phyloP scores from a whole-genome alignment of 1,140 invertebrate genomes.

The Harlomillsia oculata region DNA sequence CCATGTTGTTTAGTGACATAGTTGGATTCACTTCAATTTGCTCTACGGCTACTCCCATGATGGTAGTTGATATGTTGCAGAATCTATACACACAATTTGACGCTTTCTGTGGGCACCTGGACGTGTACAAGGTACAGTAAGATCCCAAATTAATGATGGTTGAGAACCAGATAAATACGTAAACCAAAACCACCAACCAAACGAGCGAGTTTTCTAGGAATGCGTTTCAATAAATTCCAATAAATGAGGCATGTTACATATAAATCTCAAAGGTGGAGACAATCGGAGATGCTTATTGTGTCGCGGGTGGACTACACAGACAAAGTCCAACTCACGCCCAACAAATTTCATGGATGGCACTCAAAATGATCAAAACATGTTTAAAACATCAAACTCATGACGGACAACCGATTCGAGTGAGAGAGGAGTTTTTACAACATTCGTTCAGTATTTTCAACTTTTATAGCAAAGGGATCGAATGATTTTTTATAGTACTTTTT shows the following conservation, averaged over 20 bases:
- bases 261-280: constrained; percentile 72
- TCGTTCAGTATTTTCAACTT: background rate
- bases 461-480: background rate
- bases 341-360: constrained; percentile 89
- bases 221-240: no score
- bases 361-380: constrained; percentile 83
- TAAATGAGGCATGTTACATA: no score
- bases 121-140: constrained; percentile 75
- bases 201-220: no score
- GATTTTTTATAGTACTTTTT: no score
- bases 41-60: constrained; percentile 77
- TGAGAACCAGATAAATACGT: no score
- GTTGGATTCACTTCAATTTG: constrained; percentile 93
- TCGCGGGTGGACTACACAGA: constrained; percentile 79
- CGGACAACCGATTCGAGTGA: constrained; percentile 77
- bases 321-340: constrained; percentile 74
- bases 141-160: no score
- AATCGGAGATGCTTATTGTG: constrained; percentile 86
- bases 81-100: constrained; percentile 87
- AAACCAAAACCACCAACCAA: no score
- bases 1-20: constrained; percentile 89
- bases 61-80: constrained; percentile 90
- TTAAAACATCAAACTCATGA: constrained; percentile 76
- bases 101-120: constrained; percentile 73
- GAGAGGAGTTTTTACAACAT: background rate